These are phyloP conservation scores for Anser brachyrhynchus DNA, from an alignment of 2,113 vertebrate species.

Conservation along the genomic window DNA sequence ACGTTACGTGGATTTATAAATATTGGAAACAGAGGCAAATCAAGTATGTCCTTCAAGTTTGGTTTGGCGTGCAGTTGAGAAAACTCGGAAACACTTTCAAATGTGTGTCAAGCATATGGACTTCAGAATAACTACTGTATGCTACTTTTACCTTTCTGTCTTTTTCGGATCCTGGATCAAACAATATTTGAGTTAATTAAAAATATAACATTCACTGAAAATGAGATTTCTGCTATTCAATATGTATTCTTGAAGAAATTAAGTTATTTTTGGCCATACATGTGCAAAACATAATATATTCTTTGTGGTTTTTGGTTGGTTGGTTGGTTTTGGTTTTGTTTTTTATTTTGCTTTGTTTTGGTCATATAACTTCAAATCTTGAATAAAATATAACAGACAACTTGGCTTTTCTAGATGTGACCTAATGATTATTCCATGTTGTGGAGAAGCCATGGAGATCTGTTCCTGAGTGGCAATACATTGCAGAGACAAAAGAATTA, in stretches of 20 bases:
- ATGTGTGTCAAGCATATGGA: background rate
- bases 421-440: background rate
- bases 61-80: background rate
- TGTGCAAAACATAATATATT: background rate
- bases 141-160: background rate
- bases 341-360: too few relatives aligned
- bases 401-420: background rate
- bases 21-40: background rate
- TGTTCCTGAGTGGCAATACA: background rate
- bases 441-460: background rate
- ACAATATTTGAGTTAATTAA: background rate
- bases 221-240: background rate
- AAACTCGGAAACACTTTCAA: background rate
- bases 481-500: background rate
- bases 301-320: background rate
- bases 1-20: background rate
- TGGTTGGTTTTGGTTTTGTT: too few relatives aligned
- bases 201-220: background rate
- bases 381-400: background rate
- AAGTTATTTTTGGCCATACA: background rate
- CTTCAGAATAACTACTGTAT: background rate
- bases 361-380: background rate
- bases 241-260: background rate
- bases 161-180: background rate
- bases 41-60: background rate